Conservation (phyloP, 2,113 vertebrate species). For the Equus przewalskii region DNA sequence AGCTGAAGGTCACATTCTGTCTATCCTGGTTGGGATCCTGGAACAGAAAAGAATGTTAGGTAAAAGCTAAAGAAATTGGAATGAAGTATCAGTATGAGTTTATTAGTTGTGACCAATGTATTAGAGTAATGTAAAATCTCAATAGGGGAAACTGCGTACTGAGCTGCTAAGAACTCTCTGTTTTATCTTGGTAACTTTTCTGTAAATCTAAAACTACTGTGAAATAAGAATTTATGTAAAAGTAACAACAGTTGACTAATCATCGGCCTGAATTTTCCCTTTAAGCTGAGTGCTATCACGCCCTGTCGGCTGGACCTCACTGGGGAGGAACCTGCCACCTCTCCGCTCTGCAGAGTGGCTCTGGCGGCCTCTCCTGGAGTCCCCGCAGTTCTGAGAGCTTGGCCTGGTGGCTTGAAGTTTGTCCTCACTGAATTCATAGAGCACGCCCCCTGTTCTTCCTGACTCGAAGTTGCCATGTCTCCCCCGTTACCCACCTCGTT, state of each 20-base stretch:
- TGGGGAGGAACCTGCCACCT: background rate
- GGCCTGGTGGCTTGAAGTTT: background rate
- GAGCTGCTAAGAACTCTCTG: background rate
- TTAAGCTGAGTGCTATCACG: background rate
- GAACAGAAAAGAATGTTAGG: background rate
- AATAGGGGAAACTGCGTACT: background rate
- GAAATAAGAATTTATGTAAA: background rate
- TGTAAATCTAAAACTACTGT: background rate
- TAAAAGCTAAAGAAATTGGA: background rate
- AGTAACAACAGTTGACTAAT: background rate
- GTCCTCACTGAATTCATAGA: background rate
- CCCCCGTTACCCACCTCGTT: background rate
- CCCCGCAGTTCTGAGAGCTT: background rate
- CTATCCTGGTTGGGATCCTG: background rate
- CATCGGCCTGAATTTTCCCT: background rate
- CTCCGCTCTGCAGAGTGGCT: background rate
- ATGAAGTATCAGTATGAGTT: background rate
- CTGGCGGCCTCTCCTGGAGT: accelerated
- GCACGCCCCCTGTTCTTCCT: background rate
- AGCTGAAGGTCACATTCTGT: background rate
- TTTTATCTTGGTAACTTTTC: background rate
- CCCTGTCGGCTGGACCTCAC: background rate
- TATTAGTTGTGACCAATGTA: no score
- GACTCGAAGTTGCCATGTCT: background rate
- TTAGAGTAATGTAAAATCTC: background rate